phyloP scores from a whole-genome alignment of 2,797 vertebrate species.

The Pitangus sulphuratus region DNA sequence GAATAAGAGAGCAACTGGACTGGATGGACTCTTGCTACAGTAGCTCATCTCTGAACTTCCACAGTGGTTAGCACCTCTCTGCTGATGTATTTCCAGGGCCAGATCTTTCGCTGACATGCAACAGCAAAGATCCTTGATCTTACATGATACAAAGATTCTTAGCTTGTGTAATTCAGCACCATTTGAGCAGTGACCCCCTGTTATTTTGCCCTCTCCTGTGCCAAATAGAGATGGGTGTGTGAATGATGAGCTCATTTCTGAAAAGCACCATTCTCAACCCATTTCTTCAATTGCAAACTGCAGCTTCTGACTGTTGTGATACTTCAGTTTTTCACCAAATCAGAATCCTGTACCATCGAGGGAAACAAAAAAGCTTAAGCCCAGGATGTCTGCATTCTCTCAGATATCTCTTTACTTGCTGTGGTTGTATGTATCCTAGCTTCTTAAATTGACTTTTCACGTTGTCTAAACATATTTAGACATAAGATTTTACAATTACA shows the following conservation, averaged over 20 bases:
- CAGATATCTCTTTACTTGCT: not conserved
- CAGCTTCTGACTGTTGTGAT: not conserved
- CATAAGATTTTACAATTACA: slow-evolving; percentile 43
- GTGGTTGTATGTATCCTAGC: slow-evolving; percentile 1
- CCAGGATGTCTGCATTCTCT: not conserved
- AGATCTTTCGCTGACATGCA: not conserved
- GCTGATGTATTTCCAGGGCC: not conserved
- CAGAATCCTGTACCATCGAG: not conserved
- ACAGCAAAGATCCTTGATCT: not conserved
- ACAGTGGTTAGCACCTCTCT: not conserved
- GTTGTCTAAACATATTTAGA: slow-evolving; percentile 65
- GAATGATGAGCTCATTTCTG: not conserved
- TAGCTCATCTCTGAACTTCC: not conserved
- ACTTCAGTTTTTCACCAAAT: not conserved
- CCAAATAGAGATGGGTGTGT: not conserved
- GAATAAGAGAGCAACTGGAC: not conserved
- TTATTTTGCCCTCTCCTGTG: not conserved
- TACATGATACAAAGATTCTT: not conserved
- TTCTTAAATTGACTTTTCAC: slow-evolving; percentile 59
- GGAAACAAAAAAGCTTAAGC: not conserved
- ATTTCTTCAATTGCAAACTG: not conserved
- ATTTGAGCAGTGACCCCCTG: not conserved
- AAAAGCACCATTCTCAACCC: not conserved
- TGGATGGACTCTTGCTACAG: not conserved
- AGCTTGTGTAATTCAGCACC: not conserved